Percentiles rank a stretch among this genome's conserved stretches.
Conservation (phyloP, 1,140 invertebrate species). For the Neuroterus valhalla region DNA sequence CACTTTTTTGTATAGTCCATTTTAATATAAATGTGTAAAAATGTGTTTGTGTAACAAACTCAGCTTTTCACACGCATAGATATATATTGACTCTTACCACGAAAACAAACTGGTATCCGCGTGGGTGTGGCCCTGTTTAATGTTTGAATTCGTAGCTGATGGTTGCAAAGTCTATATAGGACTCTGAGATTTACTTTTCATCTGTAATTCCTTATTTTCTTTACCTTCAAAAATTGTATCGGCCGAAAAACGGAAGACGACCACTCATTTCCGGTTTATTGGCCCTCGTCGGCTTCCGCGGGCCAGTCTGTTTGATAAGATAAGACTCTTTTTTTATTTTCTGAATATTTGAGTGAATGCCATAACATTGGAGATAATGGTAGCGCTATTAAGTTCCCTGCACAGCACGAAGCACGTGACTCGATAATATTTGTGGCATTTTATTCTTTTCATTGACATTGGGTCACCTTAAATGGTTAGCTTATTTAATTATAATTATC, state of each 20-base stretch:
- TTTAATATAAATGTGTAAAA: constrained; percentile 4
- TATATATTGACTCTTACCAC: neutral
- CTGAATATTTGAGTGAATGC: constrained; percentile 24
- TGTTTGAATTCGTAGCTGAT: constrained; percentile 23
- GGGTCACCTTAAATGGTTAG: neutral
- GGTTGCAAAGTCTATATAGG: neutral
- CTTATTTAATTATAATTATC: neutral
- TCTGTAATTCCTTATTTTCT: neutral
- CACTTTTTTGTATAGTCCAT: neutral
- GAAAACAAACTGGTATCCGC: constrained; percentile 14
- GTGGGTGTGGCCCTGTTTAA: constrained; percentile 31
- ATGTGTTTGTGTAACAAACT: neutral
- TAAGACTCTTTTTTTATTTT: neutral
- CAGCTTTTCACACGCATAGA: neutral
- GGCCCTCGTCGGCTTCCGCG: neutral
- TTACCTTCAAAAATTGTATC: neutral
- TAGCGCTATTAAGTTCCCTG: neutral
- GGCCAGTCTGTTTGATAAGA: neutral
- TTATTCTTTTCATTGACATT: neutral
- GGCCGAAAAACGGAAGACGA: constrained; percentile 34
- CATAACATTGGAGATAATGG: neutral
- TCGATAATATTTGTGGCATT: neutral
- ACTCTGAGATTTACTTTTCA: neutral
- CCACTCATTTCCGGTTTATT: constrained; percentile 35
- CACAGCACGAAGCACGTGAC: neutral